A percentile compares a stretch with the other conserved stretches of the same genome.
These are phyloP conservation scores for Corapipo altera DNA, from an alignment of 2,113 vertebrate genomes.

Conservation along the genomic window DNA sequence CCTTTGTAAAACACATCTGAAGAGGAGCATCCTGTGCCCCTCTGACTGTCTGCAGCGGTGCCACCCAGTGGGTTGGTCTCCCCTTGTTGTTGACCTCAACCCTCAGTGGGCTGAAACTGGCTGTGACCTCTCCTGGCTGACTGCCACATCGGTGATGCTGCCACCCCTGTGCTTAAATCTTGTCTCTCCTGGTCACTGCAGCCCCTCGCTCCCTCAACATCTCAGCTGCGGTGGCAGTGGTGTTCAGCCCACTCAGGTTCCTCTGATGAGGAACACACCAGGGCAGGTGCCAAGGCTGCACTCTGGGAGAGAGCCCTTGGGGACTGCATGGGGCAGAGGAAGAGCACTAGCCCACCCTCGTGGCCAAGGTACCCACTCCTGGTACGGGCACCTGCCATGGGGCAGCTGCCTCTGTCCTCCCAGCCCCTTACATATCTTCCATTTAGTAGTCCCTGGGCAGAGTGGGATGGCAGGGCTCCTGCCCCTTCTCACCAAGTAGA, in stretches of 20 bases:
- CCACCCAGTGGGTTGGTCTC: rapidly evolving
- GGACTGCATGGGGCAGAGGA: rapidly evolving
- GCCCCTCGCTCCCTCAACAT: neutral
- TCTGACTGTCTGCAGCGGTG: neutral
- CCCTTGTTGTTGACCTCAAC: neutral
- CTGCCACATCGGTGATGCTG: neutral
- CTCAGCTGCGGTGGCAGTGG: rapidly evolving
- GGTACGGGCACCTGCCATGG: rapidly evolving
- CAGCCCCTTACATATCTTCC: rapidly evolving
- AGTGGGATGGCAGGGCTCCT: neutral
- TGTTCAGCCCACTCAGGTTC: rapidly evolving
- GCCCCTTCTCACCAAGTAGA: rapidly evolving
- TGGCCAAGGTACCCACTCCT: rapidly evolving
- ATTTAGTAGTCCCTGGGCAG: neutral
- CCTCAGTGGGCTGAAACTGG: neutral
- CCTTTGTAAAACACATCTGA: neutral
- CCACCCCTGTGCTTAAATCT: neutral
- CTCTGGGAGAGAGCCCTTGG: neutral
- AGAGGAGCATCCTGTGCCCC: neutral
- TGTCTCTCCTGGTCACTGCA: neutral
- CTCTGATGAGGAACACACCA: neutral
- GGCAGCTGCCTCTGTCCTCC: neutral
- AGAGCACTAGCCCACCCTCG: neutral
- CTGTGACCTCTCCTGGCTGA: neutral
- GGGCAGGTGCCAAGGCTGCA: rapidly evolving